A percentile compares a stretch with the other conserved stretches of the same genome.
Evolutionary conservation across 2,797 vertebrate species (phyloP).

Genomic region (Buphagus erythrorhynchus): DNA sequence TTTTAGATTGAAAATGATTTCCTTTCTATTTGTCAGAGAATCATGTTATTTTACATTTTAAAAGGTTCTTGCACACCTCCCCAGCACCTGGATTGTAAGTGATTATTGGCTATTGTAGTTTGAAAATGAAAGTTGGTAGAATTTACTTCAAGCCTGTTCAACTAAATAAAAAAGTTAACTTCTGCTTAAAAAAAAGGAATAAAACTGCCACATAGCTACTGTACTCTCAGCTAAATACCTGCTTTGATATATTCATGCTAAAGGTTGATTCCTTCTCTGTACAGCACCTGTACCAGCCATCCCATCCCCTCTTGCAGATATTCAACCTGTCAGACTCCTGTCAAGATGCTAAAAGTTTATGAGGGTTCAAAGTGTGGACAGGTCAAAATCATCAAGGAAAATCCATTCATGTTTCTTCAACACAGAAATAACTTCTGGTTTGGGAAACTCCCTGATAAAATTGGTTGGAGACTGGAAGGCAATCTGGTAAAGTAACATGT

Average conservation of each 20-base stretch:
- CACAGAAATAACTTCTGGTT: neutral
- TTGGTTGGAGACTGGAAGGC: neutral
- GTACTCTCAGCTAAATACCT: neutral
- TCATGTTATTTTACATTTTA: slow-evolving; percentile 58
- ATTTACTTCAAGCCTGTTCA: slow-evolving; percentile 15
- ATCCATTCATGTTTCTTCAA: neutral
- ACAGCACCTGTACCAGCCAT: neutral
- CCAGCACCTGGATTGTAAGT: slow-evolving; percentile 9
- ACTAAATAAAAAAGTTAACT: slow-evolving; percentile 20
- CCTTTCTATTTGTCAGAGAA: slow-evolving; percentile 47
- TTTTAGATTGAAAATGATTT: slow-evolving; percentile 38
- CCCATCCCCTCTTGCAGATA: neutral
- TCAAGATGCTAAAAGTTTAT: neutral
- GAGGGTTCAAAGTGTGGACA: neutral
- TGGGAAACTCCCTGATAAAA: neutral
- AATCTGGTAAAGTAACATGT: neutral
- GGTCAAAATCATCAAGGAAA: neutral
- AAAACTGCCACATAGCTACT: neutral
- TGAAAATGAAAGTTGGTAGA: slow-evolving; percentile 16
- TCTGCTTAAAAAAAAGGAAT: neutral
- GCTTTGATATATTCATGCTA: neutral
- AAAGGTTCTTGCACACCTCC: slow-evolving; percentile 46
- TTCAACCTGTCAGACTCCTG: neutral
- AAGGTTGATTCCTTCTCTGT: neutral
- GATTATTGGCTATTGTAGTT: slow-evolving; percentile 49